Conservation (phyloP, 1,140 invertebrate species). For the Zelostemma sp. region DNA sequence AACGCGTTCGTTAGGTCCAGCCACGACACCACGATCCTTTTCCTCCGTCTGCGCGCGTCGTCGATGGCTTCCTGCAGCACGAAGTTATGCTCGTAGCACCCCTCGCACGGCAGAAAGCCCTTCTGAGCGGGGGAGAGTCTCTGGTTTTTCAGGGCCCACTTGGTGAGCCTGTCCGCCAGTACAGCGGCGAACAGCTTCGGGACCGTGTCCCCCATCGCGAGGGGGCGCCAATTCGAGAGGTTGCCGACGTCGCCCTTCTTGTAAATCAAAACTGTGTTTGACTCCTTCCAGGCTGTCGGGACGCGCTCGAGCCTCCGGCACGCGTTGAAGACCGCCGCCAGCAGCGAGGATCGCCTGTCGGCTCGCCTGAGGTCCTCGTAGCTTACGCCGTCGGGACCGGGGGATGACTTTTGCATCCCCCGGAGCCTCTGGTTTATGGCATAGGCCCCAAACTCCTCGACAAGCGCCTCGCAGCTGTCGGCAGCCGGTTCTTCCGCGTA, state of each 20-base stretch:
- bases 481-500: neutral
- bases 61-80: neutral
- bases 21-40: neutral
- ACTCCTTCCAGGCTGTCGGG: conserved; percentile 14
- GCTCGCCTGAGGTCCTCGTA: conserved; percentile 8
- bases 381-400: conserved; percentile 24
- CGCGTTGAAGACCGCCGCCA: conserved; percentile 18
- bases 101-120: conserved; percentile 54
- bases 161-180: conserved; percentile 35
- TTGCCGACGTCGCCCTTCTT: conserved; percentile 51
- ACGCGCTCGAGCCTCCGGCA: conserved; percentile 17
- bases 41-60: neutral
- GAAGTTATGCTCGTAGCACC: conserved; percentile 27
- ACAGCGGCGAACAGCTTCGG: conserved; percentile 55
- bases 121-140: conserved; percentile 45
- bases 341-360: conserved; percentile 9
- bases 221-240: conserved; percentile 55
- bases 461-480: conserved; percentile 4
- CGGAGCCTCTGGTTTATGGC: conserved; percentile 15
- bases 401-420: conserved; percentile 35
- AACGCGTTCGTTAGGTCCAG: neutral
- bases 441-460: conserved; percentile 1
- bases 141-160: conserved; percentile 20
- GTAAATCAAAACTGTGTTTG: conserved; percentile 52
- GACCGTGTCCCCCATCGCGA: conserved; percentile 51